These are phyloP conservation scores for Limnothrissa miodon DNA, from an alignment of 2,113 vertebrate species.

Conservation along the genomic window DNA sequence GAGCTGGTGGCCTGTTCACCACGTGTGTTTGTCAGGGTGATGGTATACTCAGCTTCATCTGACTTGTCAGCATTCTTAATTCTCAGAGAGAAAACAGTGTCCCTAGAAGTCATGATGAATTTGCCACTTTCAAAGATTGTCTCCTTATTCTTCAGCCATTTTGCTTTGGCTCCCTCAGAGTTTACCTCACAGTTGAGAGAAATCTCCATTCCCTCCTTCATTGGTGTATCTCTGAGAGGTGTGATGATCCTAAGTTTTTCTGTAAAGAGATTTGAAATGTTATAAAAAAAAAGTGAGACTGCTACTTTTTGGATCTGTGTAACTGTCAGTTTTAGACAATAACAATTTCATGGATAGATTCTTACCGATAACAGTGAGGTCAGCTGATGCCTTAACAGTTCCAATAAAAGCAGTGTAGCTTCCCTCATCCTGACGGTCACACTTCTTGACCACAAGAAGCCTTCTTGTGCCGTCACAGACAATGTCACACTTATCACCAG, in stretches of 20 bases:
- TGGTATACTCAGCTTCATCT: conserved; percentile 81
- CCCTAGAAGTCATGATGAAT: conserved; percentile 88
- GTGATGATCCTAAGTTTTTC: conserved; percentile 94
- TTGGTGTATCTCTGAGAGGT: conserved; percentile 84
- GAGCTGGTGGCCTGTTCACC: conserved; percentile 84
- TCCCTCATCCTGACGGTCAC: conserved; percentile 82
- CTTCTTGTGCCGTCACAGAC: conserved; percentile 89
- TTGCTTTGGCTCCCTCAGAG: conserved; percentile 90
- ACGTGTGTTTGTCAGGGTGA: conserved; percentile 85
- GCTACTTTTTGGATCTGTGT: neutral
- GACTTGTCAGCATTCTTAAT: conserved; percentile 81
- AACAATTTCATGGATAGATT: neutral
- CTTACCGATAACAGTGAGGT: conserved; percentile 87
- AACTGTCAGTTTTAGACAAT: neutral
- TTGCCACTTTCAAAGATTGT: conserved; percentile 93
- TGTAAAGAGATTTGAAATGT: conserved; percentile 58
- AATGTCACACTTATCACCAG: conserved; percentile 85
- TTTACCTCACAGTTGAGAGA: conserved; percentile 96
- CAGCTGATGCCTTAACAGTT: conserved; percentile 82
- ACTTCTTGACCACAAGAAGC: conserved; percentile 81
- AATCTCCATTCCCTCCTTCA: conserved; percentile 87
- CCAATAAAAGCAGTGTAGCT: conserved; percentile 81
- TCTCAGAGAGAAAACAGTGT: conserved; percentile 89
- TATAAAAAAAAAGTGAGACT: neutral
- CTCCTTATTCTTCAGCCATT: conserved; percentile 92